These are phyloP conservation scores for Salpingus planirostris DNA, from an alignment of 2,888 invertebrate species.

Conservation along the genomic window DNA sequence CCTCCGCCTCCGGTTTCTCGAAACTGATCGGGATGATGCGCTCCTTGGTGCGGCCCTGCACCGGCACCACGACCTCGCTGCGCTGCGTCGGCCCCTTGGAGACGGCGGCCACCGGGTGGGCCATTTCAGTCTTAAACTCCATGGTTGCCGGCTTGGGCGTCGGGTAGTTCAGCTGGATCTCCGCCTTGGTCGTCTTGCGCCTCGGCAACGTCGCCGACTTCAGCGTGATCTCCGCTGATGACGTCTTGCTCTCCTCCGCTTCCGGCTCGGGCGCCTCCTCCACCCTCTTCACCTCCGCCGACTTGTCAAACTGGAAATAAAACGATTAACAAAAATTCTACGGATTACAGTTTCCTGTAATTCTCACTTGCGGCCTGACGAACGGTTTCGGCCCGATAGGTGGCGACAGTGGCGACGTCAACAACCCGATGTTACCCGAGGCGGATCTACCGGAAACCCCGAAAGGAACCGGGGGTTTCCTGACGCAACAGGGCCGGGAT, in stretches of 20 bases:
- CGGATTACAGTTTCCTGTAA: no score
- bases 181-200: constrained; percentile 55
- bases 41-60: constrained; percentile 46
- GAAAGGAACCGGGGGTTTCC: constrained; percentile 60
- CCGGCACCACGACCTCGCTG: constrained; percentile 51
- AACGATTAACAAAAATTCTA: no score
- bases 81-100: constrained; percentile 43
- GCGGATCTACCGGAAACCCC: constrained; percentile 47
- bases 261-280: constrained; percentile 20
- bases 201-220: constrained; percentile 60
- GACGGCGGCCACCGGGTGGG: constrained; percentile 46
- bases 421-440: constrained; percentile 47
- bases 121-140: constrained; percentile 54
- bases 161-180: constrained; percentile 52
- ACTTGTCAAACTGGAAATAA: constrained; percentile 20
- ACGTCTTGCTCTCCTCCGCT: constrained; percentile 45
- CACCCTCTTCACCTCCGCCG: constrained; percentile 23
- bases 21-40: constrained; percentile 58
- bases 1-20: constrained; percentile 34
- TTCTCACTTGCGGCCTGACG: constrained; percentile 23
- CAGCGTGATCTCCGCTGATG: constrained; percentile 55
- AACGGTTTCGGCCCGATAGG: constrained; percentile 32
- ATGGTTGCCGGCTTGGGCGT: constrained; percentile 38
- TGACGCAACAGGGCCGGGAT: constrained; percentile 39
- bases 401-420: constrained; percentile 27